A percentile compares a stretch with the other conserved stretches of the same genome.
phyloP scores from a whole-genome alignment of 2,888 invertebrate genomes.

The Eupithecia inturbata region DNA sequence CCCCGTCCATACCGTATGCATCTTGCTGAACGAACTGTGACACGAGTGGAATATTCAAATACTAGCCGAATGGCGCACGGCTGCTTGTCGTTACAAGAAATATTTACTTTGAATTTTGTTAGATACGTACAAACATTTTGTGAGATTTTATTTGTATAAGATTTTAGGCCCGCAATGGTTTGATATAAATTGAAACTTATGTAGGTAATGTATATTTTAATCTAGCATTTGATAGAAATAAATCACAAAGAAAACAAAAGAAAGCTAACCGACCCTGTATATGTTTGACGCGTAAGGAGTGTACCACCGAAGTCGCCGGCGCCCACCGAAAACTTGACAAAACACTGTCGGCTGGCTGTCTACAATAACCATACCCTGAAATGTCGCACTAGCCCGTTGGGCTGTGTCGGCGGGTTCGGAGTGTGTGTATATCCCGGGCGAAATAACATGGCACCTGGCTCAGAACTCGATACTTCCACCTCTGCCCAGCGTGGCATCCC shows the following conservation, averaged over 20 bases:
- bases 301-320: no score
- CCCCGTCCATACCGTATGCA: slow-evolving; percentile 14
- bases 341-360: not conserved
- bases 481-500: no score
- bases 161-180: not conserved
- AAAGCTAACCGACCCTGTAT: no score
- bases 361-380: no score
- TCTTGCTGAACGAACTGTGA: slow-evolving; percentile 17
- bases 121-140: not conserved
- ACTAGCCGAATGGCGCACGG: not conserved
- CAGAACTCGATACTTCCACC: no score
- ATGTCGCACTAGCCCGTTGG: no score
- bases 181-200: no score
- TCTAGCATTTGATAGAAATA: not conserved
- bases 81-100: not conserved
- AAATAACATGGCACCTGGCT: no score
- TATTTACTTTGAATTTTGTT: not conserved
- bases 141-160: not conserved
- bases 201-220: no score
- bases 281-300: no score
- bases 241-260: not conserved
- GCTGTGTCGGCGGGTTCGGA: no score
- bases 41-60: slow-evolving; percentile 17
- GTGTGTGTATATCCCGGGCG: no score
- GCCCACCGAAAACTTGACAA: not conserved